A percentile compares a stretch with the other conserved stretches of the same genome.
Conservation (phyloP, 2,113 vertebrate species). For the Grallaria varia region DNA sequence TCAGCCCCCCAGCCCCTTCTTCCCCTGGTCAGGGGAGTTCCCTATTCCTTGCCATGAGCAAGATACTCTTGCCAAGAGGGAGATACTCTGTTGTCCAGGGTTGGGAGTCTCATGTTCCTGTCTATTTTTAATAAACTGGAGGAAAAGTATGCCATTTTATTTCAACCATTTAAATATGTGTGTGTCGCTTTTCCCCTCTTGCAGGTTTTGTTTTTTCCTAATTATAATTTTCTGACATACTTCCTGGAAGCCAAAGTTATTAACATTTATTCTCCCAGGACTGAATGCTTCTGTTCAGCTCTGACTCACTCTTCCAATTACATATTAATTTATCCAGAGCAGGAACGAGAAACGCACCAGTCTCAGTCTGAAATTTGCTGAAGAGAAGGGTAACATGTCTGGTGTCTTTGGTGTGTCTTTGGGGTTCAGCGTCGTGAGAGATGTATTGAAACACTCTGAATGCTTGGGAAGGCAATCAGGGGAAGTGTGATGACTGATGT, state of each 20-base stretch:
- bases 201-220: neutral
- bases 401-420: neutral
- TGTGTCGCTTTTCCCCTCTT: neutral
- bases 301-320: neutral
- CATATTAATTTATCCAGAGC: neutral
- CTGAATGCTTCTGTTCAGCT: neutral
- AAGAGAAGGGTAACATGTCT: neutral
- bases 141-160: neutral
- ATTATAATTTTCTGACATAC: neutral
- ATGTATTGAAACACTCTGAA: neutral
- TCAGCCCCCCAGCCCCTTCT: neutral
- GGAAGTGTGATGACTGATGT: neutral
- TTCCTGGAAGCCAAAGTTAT: neutral
- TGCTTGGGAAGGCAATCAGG: neutral
- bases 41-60: neutral
- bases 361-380: neutral
- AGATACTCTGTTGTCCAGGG: neutral
- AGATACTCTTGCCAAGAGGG: too few relatives aligned
- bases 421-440: fast-evolving
- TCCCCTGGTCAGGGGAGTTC: neutral
- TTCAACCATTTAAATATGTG: neutral
- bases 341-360: neutral
- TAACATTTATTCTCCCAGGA: neutral
- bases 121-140: neutral
- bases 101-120: neutral